These are phyloP conservation scores for Fragariocoptes setiger DNA, from an alignment of 1,140 invertebrate genomes.

Conservation along the genomic window DNA sequence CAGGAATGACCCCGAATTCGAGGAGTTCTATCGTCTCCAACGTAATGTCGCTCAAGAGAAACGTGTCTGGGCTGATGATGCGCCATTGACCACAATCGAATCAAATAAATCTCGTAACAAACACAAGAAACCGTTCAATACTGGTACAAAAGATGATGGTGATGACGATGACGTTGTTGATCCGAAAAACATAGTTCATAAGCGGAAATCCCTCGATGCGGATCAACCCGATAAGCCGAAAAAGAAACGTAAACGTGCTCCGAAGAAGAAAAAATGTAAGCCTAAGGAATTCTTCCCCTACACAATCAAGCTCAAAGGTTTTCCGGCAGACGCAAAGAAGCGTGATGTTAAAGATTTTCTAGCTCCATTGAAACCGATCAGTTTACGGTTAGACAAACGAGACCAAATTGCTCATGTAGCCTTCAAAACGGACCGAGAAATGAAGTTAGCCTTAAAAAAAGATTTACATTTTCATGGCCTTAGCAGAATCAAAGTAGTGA, in stretches of 20 bases:
- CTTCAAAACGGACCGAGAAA: conserved; percentile 45
- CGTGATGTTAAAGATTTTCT: conserved; percentile 54
- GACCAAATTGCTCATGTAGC: conserved; percentile 60
- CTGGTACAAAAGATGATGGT: neutral
- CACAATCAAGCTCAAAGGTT: conserved; percentile 24
- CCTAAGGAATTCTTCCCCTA: conserved; percentile 11
- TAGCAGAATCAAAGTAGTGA: conserved; percentile 17
- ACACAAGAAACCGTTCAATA: neutral
- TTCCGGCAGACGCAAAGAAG: conserved; percentile 23
- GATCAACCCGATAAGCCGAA: conserved; percentile 10
- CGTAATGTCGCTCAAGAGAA: conserved; percentile 22
- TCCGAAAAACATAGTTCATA: neutral
- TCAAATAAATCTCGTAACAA: conserved; percentile 9
- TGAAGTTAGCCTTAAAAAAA: conserved; percentile 46
- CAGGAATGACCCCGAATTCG: conserved; percentile 55
- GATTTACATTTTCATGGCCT: conserved; percentile 40
- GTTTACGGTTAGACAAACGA: conserved; percentile 36
- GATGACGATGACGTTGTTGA: neutral
- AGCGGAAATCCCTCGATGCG: conserved; percentile 1
- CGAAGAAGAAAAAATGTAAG: conserved; percentile 10
- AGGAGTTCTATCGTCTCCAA: conserved; percentile 54
- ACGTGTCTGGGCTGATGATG: conserved; percentile 33
- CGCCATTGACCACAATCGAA: conserved; percentile 6
- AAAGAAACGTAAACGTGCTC: conserved; percentile 10
- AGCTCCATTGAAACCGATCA: conserved; percentile 35